Base-by-base conservation (phyloP, 2,113 vertebrate species). In the Albula goreensis region DNA sequence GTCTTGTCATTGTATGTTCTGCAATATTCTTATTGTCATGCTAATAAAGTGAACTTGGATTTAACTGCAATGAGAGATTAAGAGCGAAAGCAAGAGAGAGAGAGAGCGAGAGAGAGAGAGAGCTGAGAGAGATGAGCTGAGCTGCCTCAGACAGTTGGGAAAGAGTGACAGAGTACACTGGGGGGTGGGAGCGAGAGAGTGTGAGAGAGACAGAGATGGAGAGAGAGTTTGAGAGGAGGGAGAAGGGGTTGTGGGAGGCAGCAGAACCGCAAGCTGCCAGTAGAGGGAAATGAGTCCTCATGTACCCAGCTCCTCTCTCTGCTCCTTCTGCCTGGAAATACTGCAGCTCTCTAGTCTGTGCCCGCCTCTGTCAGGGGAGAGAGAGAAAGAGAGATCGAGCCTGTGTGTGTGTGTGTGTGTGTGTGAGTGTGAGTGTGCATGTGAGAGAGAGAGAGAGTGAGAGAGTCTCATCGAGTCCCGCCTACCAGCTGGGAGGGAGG, bases 341-440 rank as follows among this genome's bases (percentile, higher is more conserved):
- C 95, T 96, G 97, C 95, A 97, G 95, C 95, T 94, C 96, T 95
- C 96, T 93, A 95, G 95, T 94, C 95, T 96, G 96, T 94, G 94
- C 96, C 94, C 95, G 92, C 91, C 87, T 92, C 91, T 92, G 95
- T 95, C 95, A 91, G 93, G 91, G 93, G 95, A 95, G 94, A 94
- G 94, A 31, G 84, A 11, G 17, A 49, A 89, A 92, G 91, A 83
- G 85, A 78, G 53, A 84, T 48, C 63, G 82, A 74, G 25, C 4
- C 4, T 5, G 70, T 25, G 83, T 66, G 81, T 82, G 80, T 41
- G 53, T 19, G 22, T 66, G 86, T 94, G 94, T 2, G 63, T n/a
- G 63, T 94, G 94, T n/a, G n/a, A n/a, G 60, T 63, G 86, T 94
- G 94, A n/a, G 63, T n/a, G 63, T 94, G 94, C 3, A 22, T n/a